Percentiles rank a stretch among this genome's conserved stretches.
phyloP scores from a whole-genome alignment of 2,113 vertebrate genomes.

The Catharus bicknelli region DNA sequence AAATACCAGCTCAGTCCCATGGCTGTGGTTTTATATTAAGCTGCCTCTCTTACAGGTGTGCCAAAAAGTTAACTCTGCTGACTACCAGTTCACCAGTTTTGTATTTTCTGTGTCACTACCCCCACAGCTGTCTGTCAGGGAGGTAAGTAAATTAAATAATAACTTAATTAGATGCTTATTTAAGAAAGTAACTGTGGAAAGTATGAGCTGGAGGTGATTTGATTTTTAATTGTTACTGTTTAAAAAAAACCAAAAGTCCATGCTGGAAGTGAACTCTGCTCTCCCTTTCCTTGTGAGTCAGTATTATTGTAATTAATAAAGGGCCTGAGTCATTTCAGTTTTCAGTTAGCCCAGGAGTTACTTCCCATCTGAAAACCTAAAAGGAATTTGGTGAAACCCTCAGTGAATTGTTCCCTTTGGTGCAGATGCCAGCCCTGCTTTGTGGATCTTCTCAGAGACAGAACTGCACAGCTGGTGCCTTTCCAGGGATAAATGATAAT shows the following conservation, averaged over 20 bases:
- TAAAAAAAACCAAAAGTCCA: not conserved
- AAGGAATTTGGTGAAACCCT: conserved; percentile 36
- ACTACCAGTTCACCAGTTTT: conserved; percentile 87
- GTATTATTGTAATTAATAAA: not conserved
- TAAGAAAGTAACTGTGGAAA: not conserved
- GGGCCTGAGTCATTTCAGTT: not conserved
- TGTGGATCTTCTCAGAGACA: not conserved
- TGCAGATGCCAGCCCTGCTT: conserved; percentile 17
- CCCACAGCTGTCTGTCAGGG: conserved; percentile 92
- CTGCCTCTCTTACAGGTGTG: conserved; percentile 79
- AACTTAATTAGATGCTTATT: not conserved
- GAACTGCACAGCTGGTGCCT: conserved; percentile 25
- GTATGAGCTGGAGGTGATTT: not conserved
- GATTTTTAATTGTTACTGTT: not conserved
- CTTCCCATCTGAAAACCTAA: conserved; percentile 9
- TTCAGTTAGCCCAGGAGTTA: not conserved
- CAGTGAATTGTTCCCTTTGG: not conserved
- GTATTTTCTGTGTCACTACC: conserved; percentile 92
- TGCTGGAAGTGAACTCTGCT: not conserved
- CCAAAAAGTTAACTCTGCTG: conserved; percentile 78
- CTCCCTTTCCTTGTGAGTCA: not conserved
- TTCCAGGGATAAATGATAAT: conserved; percentile 22
- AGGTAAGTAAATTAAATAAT: conserved; percentile 77
- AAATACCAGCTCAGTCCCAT: not conserved
- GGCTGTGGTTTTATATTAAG: not conserved